phyloP scores from a whole-genome alignment of 92 coral and sea anemone species.

The Desmophyllum pertusum region DNA sequence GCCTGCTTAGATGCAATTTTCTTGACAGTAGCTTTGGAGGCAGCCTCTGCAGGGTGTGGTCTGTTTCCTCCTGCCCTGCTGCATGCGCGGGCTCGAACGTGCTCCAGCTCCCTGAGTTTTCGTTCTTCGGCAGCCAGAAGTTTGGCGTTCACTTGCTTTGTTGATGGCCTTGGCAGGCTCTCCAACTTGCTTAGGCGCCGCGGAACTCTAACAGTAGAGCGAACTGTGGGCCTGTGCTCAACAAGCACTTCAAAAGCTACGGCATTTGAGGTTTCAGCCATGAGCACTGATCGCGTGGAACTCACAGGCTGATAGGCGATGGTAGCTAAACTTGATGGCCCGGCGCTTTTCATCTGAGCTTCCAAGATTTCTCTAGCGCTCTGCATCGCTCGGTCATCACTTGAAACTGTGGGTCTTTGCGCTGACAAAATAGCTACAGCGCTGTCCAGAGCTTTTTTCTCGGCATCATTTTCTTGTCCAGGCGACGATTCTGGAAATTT shows the following conservation, averaged over 20 bases:
- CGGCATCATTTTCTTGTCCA: neutral
- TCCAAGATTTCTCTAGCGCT: constrained; percentile 38
- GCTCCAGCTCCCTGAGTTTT: constrained; percentile 30
- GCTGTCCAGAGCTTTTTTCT: neutral
- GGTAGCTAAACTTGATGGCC: constrained; percentile 2
- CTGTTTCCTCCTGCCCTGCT: constrained; percentile 4
- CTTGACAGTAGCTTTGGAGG: constrained; percentile 15
- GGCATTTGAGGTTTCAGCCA: constrained; percentile 18
- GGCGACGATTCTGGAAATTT: neutral
- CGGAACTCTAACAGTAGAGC: constrained; percentile 14
- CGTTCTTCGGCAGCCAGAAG: constrained; percentile 29
- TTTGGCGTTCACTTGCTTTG: constrained; percentile 6
- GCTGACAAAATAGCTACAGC: constrained; percentile 23
- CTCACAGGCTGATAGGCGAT: constrained; percentile 21
- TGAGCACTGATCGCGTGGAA: constrained; percentile 18
- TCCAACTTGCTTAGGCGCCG: constrained; percentile 19
- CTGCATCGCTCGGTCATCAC: neutral
- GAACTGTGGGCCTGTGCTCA: neutral
- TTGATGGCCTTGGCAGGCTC: neutral
- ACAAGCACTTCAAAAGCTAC: constrained; percentile 30
- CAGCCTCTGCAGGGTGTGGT: constrained; percentile 36
- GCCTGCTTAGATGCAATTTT: constrained; percentile 31
- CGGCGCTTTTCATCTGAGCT: neutral
- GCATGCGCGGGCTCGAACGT: constrained; percentile 23
- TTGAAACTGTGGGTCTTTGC: neutral